Base-by-base conservation (phyloP, 2,888 invertebrate species). In the Noctua fimbriata region DNA sequence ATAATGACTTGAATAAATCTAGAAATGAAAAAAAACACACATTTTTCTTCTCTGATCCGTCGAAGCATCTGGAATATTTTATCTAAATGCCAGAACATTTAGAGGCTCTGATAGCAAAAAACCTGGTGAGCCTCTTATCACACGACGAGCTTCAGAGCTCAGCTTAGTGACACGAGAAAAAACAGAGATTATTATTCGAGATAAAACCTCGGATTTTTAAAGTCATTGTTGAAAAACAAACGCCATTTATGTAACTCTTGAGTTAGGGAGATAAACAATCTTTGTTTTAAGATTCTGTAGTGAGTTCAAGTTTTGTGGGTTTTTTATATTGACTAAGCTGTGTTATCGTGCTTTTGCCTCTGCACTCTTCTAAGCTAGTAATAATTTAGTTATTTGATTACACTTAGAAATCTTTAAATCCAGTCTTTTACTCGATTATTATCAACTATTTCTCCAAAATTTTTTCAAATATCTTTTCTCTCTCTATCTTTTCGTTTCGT, bases 101-200 rank as follows among this genome's bases (percentile, higher is more conserved):
- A 85, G 87, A 91, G 87, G 89, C 81, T 89, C 89, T 89, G 89
- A 92, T 87, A 92, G 91, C 91, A 90, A 94, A 93, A 92, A 90
- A 86, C 84, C 81, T 79, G 63, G 77, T 81, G 90, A 93, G 91
- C 91, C 79, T 79, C 91, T 94, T 94, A 93, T 93, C 93, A 90
- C 69, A 70, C 81, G 75, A 69, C 41, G 72, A 90, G 91, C 90
- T 91, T 89, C 82, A 83, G 84, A 87, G 89, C 88, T 87, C 81
- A 91, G 92, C 92, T 93, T 92, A 90, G 91, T 89, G 93, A 92
- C 91, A 91, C 91, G 89, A 87, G 88, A 88, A 90, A 92, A 91
- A 93, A 91, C 91, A 87, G 84, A 89, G 92, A 93, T 93, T 92
- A 90, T 55, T 82, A 89, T 87, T 88, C 82, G 71, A 89, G 92